Conservation (phyloP, 37 sponge, comb jelly and placozoan genomes). For the Spongia lamella region DNA sequence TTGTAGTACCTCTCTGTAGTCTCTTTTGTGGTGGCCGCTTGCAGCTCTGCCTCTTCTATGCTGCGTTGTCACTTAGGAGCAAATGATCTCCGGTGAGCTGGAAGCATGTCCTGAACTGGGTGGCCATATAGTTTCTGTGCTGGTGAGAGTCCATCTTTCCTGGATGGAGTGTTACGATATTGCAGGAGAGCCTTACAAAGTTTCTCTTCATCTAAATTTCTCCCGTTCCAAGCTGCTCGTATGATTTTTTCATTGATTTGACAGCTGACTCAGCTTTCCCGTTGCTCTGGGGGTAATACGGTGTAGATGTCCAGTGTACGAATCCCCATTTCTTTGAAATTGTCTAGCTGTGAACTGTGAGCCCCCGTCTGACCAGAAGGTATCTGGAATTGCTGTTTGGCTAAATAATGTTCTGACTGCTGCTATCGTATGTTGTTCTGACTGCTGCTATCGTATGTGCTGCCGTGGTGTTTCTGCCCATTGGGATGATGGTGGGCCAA, state of each 20-base stretch:
- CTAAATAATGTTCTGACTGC: neutral
- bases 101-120: neutral
- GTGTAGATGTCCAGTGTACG: constrained; percentile 7
- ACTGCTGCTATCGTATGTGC: neutral
- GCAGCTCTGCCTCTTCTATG: no score
- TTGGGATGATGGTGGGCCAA: constrained; percentile 30
- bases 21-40: no score
- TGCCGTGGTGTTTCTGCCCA: constrained; percentile 3
- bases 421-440: no score
- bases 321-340: constrained; percentile 15
- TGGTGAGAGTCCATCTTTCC: neutral
- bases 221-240: constrained; percentile 7
- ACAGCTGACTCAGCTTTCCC: no score
- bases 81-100: neutral
- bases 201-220: neutral
- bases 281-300: constrained; percentile 33
- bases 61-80: neutral
- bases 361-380: neutral
- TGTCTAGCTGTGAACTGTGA: neutral
- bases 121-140: constrained; percentile 6
- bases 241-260: constrained; percentile 28
- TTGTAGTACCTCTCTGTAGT: no score
- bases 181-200: constrained; percentile 16
- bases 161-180: constrained; percentile 27
- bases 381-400: neutral